These are phyloP conservation scores for Simalia tracyae DNA, from an alignment of 2,797 vertebrate species.

Conservation along the genomic window DNA sequence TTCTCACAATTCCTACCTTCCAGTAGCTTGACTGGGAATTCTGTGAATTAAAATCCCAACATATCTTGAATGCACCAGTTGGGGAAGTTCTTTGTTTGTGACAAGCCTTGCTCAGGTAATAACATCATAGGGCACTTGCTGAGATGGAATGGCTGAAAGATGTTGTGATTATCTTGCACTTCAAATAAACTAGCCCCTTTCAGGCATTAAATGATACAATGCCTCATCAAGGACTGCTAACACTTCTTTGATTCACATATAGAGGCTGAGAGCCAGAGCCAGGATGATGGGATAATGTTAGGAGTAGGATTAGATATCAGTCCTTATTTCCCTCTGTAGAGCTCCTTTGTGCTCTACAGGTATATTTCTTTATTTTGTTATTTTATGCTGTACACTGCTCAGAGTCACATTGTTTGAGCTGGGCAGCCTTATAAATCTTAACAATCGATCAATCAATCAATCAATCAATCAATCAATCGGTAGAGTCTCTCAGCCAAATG, in stretches of 20 bases:
- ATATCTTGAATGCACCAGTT: background rate
- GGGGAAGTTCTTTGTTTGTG: background rate
- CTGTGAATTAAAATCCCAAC: background rate
- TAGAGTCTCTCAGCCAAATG: background rate
- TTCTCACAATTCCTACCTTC: background rate
- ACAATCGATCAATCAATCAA: background rate
- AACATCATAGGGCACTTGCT: background rate
- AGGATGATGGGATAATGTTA: background rate
- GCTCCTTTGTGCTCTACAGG: background rate
- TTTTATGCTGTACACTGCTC: background rate
- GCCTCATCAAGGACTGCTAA: background rate
- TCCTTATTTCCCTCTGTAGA: background rate
- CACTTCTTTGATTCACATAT: no score
- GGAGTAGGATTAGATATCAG: no score
- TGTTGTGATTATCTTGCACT: background rate
- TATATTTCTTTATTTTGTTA: background rate
- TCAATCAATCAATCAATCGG: background rate
- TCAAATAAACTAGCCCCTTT: background rate
- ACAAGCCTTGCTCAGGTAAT: background rate
- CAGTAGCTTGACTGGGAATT: background rate
- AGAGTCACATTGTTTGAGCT: background rate
- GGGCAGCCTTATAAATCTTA: background rate
- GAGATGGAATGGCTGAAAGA: background rate
- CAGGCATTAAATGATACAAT: background rate
- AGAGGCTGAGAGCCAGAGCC: background rate